Base-by-base conservation (phyloP, 2,113 vertebrate genomes). In the Oreocharis arfaki region DNA sequence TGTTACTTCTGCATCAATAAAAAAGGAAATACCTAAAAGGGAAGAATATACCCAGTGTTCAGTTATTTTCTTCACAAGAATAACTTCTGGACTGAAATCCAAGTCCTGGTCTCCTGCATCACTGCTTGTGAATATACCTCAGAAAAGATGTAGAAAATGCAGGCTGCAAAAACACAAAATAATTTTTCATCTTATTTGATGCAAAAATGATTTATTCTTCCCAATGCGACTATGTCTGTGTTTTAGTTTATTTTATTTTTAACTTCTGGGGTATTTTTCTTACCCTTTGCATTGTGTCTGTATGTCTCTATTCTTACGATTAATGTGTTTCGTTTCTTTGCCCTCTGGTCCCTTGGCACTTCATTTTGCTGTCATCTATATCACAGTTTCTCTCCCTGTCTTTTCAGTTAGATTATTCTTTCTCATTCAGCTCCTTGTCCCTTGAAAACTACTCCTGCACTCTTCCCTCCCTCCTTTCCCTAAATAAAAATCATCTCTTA, bases 1-100 rank as follows among this genome's bases (percentile, higher is more conserved):
- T 60, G 90, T 91, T 91, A 96, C 96, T 47, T 97, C 91, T 37
- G 76, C 27, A 26, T 95, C 96, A 37, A 86, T 96, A 65, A 96
- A 96, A 91, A 97, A 84, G 49, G 96, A 95, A 63, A 93, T 95
- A 44, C 96, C 91, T 97, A 50, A 68, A 59, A 85, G 50, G 10
- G 55, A 27, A 57, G 57, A 28, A 16, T 15, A 33, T 7, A 42
- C 18, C 30, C 52, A 32, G 16, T 15, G 7, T 79, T 90, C 37
- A 76, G 42, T 59, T 30, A 32, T 68, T 67, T 61, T 47, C 26
- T 57, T 59, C 16, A 35, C 49, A 69, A 67, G 20, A 84, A 35
- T 52, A 41, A 42, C 22, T 57, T 64, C 37, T 42, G 32, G 49
- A 64, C 7, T 42, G 60, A 79, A 33, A 42, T 26, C 69, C 14